These are phyloP conservation scores for Lottia gigantea DNA, from an alignment of 2,888 invertebrate species.

Conservation along the genomic window DNA sequence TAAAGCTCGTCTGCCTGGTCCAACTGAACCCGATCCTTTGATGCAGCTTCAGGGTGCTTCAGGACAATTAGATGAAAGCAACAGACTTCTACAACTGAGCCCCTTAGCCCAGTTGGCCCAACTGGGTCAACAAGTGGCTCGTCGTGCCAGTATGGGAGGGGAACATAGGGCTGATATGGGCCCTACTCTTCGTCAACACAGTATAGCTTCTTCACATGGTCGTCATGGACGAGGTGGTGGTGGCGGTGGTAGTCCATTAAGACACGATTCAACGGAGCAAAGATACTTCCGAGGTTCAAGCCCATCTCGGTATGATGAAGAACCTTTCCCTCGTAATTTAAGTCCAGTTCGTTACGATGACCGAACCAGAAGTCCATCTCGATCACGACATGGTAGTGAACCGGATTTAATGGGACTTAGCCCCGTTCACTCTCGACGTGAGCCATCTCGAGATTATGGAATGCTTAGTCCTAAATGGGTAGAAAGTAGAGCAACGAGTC, in stretches of 20 bases:
- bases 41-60: conserved; percentile 21
- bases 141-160: conserved; percentile 19
- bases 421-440: conserved; percentile 45
- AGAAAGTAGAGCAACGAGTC: conserved; percentile 52
- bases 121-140: conserved; percentile 11
- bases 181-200: background rate
- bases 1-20: conserved; percentile 49
- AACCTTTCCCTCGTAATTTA: conserved; percentile 42
- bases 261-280: conserved; percentile 33
- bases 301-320: conserved; percentile 52
- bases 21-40: conserved; percentile 40
- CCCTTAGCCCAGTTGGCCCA: conserved; percentile 26
- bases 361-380: conserved; percentile 48
- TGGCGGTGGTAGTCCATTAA: conserved; percentile 47
- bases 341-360: conserved; percentile 51
- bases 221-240: conserved; percentile 41
- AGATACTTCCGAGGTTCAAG: conserved; percentile 41
- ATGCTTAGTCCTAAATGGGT: conserved; percentile 53
- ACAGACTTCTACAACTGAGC: conserved; percentile 30
- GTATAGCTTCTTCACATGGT: conserved; percentile 9
- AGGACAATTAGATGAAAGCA: conserved; percentile 26
- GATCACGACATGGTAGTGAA: conserved; percentile 52
- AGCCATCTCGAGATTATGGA: conserved; percentile 43
- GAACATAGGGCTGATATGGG: conserved; percentile 28
- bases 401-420: conserved; percentile 52